phyloP scores from a whole-genome alignment of 2,113 vertebrate genomes.

The Sebastes fasciatus region DNA sequence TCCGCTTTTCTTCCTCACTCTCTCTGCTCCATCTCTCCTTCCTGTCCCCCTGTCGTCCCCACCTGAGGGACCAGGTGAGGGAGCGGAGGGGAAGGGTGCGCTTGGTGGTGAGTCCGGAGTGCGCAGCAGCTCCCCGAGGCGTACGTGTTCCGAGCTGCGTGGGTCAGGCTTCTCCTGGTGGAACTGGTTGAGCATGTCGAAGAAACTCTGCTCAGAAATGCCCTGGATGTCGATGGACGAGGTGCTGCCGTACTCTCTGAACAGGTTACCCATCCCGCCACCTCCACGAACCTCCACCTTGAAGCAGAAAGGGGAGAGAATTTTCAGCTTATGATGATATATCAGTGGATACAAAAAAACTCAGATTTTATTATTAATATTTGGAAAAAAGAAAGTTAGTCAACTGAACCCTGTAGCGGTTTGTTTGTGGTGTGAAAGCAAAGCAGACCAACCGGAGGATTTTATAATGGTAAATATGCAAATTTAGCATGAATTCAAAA shows the following conservation, averaged over 20 bases:
- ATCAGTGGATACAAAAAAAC: background rate
- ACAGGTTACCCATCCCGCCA: constrained; percentile 76
- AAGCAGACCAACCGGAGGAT: background rate
- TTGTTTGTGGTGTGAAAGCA: background rate
- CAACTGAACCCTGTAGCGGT: background rate
- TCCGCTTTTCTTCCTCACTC: constrained; percentile 86
- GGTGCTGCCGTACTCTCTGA: constrained; percentile 95
- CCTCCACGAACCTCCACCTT: constrained; percentile 70
- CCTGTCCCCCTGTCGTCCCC: constrained; percentile 58
- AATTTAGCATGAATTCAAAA: background rate
- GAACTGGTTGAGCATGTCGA: constrained; percentile 91
- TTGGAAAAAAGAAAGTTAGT: background rate
- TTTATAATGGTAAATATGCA: background rate
- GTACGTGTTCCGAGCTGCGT: constrained; percentile 65
- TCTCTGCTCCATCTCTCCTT: constrained; percentile 76
- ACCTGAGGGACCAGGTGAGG: constrained; percentile 56
- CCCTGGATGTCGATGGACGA: constrained; percentile 94
- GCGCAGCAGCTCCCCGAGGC: constrained; percentile 79
- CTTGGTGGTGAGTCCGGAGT: constrained; percentile 23
- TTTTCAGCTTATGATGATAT: background rate
- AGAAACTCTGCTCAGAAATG: constrained; percentile 91
- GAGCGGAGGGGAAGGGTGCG: constrained; percentile 41
- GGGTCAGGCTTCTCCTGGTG: constrained; percentile 85
- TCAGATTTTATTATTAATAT: too few species aligned
- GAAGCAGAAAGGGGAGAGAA: constrained; percentile 32